Conservation (phyloP, 2,113 vertebrate genomes). For the Rhinoderma darwinii region DNA sequence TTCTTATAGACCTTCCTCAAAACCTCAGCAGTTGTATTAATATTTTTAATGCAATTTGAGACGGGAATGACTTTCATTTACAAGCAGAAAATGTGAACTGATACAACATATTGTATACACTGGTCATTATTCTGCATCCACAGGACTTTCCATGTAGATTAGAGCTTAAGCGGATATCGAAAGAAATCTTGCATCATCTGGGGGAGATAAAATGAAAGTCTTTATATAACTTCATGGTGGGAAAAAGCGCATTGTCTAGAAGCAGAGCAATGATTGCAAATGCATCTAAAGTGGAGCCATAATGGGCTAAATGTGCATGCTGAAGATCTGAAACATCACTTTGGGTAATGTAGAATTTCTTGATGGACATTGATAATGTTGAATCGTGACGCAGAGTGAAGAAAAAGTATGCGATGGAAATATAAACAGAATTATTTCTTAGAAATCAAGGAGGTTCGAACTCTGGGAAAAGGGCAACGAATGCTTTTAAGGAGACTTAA, state of each 20-base stretch:
- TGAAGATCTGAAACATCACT: constrained; percentile 7
- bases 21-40: too few species aligned
- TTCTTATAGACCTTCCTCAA: too few species aligned
- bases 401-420: background rate
- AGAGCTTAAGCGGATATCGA: background rate
- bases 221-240: background rate
- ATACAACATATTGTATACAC: background rate
- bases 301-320: constrained; percentile 29
- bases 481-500: constrained; percentile 8
- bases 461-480: background rate
- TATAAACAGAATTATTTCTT: constrained; percentile 28
- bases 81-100: too few species aligned
- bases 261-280: background rate
- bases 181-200: background rate
- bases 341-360: constrained; percentile 9
- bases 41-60: too few species aligned
- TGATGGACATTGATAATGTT: constrained; percentile 24
- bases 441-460: background rate
- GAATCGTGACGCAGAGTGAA: background rate
- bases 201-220: background rate
- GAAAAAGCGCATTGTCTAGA: background rate
- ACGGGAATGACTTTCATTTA: too few species aligned
- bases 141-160: background rate
- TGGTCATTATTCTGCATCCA: background rate
- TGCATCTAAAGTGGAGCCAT: constrained; percentile 23